Conservation (phyloP, 2,888 invertebrate species). For the Periphyllus acericola region DNA sequence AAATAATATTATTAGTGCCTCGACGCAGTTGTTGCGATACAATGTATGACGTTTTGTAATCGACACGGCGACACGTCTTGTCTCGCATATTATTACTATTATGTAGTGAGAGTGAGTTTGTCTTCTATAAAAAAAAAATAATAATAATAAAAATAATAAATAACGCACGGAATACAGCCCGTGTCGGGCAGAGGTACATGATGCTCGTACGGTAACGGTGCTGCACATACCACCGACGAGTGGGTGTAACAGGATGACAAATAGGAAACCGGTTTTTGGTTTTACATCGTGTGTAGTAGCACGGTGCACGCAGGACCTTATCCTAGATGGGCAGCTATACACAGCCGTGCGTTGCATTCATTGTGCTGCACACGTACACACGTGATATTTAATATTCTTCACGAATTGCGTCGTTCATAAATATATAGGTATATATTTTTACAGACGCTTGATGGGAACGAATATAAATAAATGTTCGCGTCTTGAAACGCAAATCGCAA, state of each 20-base stretch:
- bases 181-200: background rate
- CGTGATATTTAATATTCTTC: constrained; percentile 1
- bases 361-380: background rate
- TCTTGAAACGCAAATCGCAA: no score
- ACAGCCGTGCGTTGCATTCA: background rate
- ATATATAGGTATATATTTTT: no score
- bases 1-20: background rate
- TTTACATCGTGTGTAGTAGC: constrained; percentile 30
- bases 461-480: no score
- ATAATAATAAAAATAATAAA: background rate
- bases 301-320: constrained; percentile 24
- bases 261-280: constrained; percentile 57
- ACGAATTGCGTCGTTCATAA: background rate
- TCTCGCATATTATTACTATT: background rate
- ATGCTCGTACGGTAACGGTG: constrained; percentile 27
- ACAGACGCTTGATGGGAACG: no score
- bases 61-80: constrained; percentile 11
- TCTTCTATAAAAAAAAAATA: background rate
- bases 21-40: constrained; percentile 16
- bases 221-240: constrained; percentile 49
- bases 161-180: background rate
- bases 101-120: constrained; percentile 40
- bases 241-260: constrained; percentile 62
- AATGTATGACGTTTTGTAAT: constrained; percentile 15
- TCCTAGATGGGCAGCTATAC: background rate